Percentiles rank a stretch among this genome's conserved stretches.
Evolutionary conservation across 2,113 vertebrate species (phyloP).

Genomic region (Neolamprologus caudopunctatus): DNA sequence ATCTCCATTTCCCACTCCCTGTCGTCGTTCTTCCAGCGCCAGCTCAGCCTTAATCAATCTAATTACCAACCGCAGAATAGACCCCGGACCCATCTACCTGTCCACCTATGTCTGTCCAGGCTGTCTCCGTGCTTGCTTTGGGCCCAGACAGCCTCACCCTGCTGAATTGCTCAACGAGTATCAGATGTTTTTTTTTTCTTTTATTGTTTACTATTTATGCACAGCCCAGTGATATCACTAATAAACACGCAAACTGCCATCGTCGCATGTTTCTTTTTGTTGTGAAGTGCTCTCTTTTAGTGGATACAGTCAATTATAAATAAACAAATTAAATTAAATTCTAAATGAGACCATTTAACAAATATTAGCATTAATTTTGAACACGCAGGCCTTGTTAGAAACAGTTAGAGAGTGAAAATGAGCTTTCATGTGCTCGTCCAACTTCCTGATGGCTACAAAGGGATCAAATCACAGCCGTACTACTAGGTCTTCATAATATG

Average conservation of each 20-base stretch:
- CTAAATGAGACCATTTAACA: background rate
- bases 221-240: background rate
- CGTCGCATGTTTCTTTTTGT: background rate
- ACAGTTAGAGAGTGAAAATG: background rate
- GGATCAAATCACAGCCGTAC: background rate
- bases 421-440: background rate
- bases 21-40: slow-evolving; percentile 21
- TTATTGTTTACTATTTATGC: background rate
- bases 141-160: background rate
- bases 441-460: background rate
- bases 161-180: background rate
- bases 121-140: background rate
- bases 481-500: background rate
- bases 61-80: slow-evolving; percentile 42
- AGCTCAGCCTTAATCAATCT: slow-evolving; percentile 53
- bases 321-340: background rate
- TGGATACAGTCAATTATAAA: background rate
- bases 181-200: background rate
- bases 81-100: slow-evolving; percentile 30
- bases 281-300: background rate
- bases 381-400: background rate
- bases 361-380: background rate
- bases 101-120: background rate
- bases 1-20: slow-evolving; percentile 54
- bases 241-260: background rate